Base-by-base conservation (phyloP, 2,797 vertebrate genomes). In the Enteromius treurensis region DNA sequence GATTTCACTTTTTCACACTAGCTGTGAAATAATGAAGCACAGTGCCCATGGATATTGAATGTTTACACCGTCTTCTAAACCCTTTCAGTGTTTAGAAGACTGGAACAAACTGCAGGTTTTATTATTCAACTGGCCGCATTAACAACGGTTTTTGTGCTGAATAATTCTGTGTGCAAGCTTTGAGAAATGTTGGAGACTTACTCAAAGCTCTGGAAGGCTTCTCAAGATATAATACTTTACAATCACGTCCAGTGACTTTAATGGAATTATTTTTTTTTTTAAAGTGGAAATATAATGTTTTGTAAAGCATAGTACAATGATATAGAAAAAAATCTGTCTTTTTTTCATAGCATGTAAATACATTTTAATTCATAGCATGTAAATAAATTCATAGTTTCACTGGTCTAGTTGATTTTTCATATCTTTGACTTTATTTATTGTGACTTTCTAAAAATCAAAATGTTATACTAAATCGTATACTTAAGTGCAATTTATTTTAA, bases 81-180 rank as follows among this genome's bases (percentile, higher is more conserved):
- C 6, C 21, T 4, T 49, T 55, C 37, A 75, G n/a, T 80, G 65
- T 80, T 80, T 83, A 83, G 71, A 77, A 21, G 21, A 6, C 64
- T 68, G 65, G 65, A 83, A 77, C 68, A 81, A 74, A 81, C 80
- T 51, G 4, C 42, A 74, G 69, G 29, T 23, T 73, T 74, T 74
- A 51, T 64, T 64, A 64, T 26, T 62, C 42, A 58, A 80, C 78
- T 19, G 60, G 15, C 8, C 51, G 51, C 77, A 45, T 74, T 47
- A 49, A 49, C 69, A 45, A 47, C 69, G 32, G 78, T 40, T 37
- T 32, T 34, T 73, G 42, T 64, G 58, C 60, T 64, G 29, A 74
- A 74, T 17, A 29, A 81, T 74, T 51, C 21, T 23, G n/a, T 51
- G 42, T 64, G 23, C 3, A 34, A 42, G n/a, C 37, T 64, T 19